phyloP scores from a whole-genome alignment of 1,140 invertebrate genomes.

The Anthonomus grandis region DNA sequence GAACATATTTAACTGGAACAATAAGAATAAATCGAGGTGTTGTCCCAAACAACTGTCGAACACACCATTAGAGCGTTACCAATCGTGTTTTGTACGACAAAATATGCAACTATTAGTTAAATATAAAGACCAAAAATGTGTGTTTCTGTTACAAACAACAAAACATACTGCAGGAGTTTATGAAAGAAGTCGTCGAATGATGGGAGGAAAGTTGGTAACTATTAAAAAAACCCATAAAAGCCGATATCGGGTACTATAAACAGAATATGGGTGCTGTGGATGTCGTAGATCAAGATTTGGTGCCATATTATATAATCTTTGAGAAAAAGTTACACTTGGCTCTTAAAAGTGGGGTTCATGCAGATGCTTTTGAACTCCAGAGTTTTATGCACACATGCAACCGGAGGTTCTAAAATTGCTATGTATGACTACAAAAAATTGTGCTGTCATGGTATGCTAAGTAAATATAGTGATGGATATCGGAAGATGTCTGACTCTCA shows the following conservation, averaged over 20 bases:
- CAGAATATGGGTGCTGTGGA: background rate
- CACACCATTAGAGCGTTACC: no score
- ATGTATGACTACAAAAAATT: no score
- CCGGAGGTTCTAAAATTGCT: background rate
- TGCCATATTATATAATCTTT: background rate
- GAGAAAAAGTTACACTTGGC: conserved; percentile 1
- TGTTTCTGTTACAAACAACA: no score
- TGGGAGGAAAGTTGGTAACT: background rate
- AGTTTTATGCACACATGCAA: background rate
- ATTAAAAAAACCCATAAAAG: background rate
- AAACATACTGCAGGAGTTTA: background rate
- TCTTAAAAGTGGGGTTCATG: background rate
- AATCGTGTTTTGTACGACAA: no score
- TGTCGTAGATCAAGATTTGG: conserved; percentile 1
- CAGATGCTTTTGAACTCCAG: conserved; percentile 1
- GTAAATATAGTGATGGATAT: conserved; percentile 5
- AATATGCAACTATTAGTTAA: no score
- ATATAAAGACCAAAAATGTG: background rate
- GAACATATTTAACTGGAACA: no score
- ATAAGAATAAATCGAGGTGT: no score
- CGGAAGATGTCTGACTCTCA: no score
- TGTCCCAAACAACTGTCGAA: background rate
- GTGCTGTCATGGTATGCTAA: no score
- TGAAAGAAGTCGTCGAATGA: background rate
- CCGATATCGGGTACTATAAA: background rate